Conservation (phyloP, 2,113 vertebrate species). For the Dolichotis patagonum region DNA sequence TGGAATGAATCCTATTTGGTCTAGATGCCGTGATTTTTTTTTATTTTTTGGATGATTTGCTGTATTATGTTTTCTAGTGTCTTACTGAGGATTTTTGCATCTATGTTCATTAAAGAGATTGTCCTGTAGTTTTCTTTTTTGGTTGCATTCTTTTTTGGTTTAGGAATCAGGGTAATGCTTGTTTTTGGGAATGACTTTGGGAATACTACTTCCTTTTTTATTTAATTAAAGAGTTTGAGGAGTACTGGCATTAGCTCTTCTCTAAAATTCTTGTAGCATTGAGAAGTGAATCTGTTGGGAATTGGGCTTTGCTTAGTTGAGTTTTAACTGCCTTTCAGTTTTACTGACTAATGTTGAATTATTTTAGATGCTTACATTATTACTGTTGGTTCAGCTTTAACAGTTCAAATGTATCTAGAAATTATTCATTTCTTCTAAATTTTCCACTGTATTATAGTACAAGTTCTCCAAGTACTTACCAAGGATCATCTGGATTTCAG, state of each 20-base stretch:
- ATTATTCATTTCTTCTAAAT: background rate
- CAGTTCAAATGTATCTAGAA: background rate
- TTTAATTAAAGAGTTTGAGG: background rate
- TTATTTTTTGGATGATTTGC: background rate
- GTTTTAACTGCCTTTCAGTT: background rate
- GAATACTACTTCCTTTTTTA: background rate
- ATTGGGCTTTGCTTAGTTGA: background rate
- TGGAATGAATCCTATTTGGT: background rate
- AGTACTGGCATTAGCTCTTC: background rate
- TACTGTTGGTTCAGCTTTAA: background rate
- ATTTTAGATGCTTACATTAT: background rate
- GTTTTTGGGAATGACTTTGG: background rate
- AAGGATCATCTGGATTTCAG: background rate
- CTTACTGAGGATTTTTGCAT: background rate
- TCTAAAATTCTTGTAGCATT: background rate
- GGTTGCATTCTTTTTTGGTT: background rate
- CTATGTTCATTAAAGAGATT: background rate
- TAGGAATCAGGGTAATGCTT: background rate
- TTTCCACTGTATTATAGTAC: background rate
- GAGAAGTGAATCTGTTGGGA: background rate
- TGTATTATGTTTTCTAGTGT: background rate
- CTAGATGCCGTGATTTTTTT: background rate
- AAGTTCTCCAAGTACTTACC: background rate
- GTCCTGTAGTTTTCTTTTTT: background rate
- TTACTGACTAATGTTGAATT: background rate